Evolutionary conservation across 2,888 invertebrate genomes (phyloP), one percentile per base, ranked within the genome.

Genomic region (Drosophila differens): DNA sequence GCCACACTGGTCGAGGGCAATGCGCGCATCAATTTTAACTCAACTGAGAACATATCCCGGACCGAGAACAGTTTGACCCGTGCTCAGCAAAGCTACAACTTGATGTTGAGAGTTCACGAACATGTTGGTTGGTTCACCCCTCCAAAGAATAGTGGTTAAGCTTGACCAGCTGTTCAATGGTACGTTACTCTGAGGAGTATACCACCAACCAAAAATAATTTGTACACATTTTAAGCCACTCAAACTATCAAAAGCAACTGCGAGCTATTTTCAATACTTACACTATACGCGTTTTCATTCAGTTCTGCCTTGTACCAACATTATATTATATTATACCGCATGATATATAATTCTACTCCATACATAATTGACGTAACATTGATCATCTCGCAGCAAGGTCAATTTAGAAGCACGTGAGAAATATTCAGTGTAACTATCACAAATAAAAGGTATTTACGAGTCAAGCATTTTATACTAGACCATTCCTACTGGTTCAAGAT

Each of bases 61-160:
- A 96, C 97, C 89, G 98, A 98, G 93, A 99, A 99, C 94, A 98
- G 98, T 92, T 95, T 99, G 83, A 98, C 98, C 81, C 96, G 98
- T 94, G 99, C 99, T 91, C 99, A 99, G 94, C 99, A 99, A 95
- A 99, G 99, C 94, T 99, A 99, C 95, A 99, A 98, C 95, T 99
- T 99, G 82, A 96, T 99, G 93, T 99, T 99, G 94, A 98, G 99
- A 95, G 99, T 99, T 93, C 99, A 99, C 93, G 99, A 99, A 95
- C 99, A 99, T 94, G 98, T 98, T 94, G 99, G 97, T 87, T 97
- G 97, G 97, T 97, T 97, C 94, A 97, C 97, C 90, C 97, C 97
- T 62, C 97, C 97, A 41, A 97, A 97, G 93, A 97, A 97, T 95
- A 97, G 97, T 94, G 97, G 97, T 95, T 97, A 97, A 96, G 81